Evolutionary conservation across 2,888 invertebrate genomes (phyloP).

Genomic region (Drepanosiphum platanoidis): DNA sequence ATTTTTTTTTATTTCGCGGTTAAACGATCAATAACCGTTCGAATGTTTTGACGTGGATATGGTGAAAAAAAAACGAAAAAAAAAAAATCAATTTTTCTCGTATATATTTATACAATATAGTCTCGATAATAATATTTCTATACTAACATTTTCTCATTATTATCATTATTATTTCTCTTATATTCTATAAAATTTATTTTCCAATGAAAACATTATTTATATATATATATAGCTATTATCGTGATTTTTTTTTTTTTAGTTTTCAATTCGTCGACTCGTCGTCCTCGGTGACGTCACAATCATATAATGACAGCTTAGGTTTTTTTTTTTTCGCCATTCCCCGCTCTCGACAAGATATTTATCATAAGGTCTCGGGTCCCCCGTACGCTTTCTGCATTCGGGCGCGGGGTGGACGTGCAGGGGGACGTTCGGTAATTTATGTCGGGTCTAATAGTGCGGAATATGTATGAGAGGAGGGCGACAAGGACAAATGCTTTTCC

Average conservation of each 20-base stretch:
- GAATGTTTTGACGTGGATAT: too few relatives aligned
- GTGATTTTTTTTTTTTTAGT: constrained; percentile 6
- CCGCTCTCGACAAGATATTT: constrained; percentile 40
- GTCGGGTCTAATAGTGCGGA: constrained; percentile 52
- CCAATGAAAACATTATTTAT: too few relatives aligned
- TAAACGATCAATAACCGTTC: too few relatives aligned
- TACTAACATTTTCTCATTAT: too few relatives aligned
- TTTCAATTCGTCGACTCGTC: constrained; percentile 36
- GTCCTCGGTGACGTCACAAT: constrained; percentile 28
- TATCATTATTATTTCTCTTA: not conserved
- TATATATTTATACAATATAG: not conserved
- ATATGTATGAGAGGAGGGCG: constrained; percentile 49
- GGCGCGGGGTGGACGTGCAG: not conserved
- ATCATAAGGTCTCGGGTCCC: constrained; percentile 48
- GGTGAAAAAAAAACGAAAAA: too few relatives aligned
- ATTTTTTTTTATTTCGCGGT: too few relatives aligned
- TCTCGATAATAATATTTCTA: not conserved
- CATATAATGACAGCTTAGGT: constrained; percentile 17
- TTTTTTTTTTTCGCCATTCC: not conserved
- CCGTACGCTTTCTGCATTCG: constrained; percentile 39
- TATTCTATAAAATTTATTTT: not conserved
- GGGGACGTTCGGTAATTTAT: constrained; percentile 50
- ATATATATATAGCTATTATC: not conserved
- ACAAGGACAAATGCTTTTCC: constrained; percentile 59
- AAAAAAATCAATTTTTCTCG: too few relatives aligned